Conservation (phyloP, 2,888 invertebrate genomes). For the Hyles lineata region DNA sequence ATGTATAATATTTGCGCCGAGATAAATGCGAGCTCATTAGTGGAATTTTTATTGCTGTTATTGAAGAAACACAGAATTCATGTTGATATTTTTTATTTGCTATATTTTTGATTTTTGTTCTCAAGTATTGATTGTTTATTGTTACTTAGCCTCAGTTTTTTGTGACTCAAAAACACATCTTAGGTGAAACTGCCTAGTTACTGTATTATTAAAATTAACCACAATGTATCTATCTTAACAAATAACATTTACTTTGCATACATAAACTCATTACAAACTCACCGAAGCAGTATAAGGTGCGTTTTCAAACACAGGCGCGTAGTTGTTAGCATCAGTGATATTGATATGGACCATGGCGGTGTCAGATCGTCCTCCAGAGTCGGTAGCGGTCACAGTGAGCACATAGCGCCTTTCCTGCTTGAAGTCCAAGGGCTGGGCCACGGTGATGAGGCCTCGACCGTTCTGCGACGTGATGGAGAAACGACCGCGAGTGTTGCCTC, state of each 20-base stretch:
- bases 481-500: constrained; percentile 92
- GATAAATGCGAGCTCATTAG: too few relatives aligned
- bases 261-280: constrained; percentile 47
- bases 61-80: too few relatives aligned
- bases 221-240: too few relatives aligned
- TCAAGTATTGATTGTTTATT: too few relatives aligned
- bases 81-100: too few relatives aligned
- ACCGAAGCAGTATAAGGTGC: constrained; percentile 95
- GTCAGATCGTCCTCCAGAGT: constrained; percentile 94
- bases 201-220: too few relatives aligned
- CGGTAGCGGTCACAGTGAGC: constrained; percentile 94
- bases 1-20: too few relatives aligned
- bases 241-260: too few relatives aligned
- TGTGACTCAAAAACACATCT: neutral
- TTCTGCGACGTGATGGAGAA: constrained; percentile 96
- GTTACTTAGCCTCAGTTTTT: neutral
- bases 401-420: constrained; percentile 95
- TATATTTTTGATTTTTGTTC: too few relatives aligned
- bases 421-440: constrained; percentile 96
- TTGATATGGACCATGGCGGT: constrained; percentile 96
- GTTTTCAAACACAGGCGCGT: constrained; percentile 96
- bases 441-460: constrained; percentile 93
- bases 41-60: too few relatives aligned
- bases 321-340: constrained; percentile 97
- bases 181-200: too few relatives aligned